Percentiles rank a stretch among this genome's conserved stretches.
phyloP scores from a whole-genome alignment of 2,113 vertebrate genomes.

The Miniopterus natalensis region DNA sequence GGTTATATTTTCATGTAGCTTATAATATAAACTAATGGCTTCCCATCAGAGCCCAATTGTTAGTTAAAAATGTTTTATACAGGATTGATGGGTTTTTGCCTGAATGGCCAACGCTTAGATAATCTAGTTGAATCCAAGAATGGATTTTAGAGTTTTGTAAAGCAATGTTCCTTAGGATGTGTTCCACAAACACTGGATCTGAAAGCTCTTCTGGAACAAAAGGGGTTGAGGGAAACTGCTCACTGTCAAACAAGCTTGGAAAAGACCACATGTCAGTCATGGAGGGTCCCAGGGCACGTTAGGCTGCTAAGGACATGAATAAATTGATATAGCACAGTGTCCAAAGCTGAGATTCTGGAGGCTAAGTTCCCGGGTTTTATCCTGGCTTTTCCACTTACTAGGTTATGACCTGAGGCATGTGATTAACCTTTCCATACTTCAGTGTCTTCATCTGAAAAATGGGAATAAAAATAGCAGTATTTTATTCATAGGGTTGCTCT shows the following conservation, averaged over 20 bases:
- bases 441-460: not conserved
- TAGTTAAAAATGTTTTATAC: not conserved
- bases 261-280: not conserved
- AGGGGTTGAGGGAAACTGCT: accelerated
- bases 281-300: not conserved
- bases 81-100: not conserved
- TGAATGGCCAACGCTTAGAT: not conserved
- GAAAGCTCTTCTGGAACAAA: not conserved
- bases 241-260: not conserved
- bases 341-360: not conserved
- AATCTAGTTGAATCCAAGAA: not conserved
- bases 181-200: not conserved
- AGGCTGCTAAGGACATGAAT: not conserved
- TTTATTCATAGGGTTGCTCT: not conserved
- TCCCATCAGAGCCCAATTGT: not conserved
- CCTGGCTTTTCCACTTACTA: not conserved
- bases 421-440: not conserved
- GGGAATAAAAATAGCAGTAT: not conserved
- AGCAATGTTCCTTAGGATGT: not conserved
- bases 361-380: not conserved
- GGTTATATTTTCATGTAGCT: not conserved
- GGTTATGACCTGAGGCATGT: not conserved
- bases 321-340: not conserved
- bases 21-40: not conserved
- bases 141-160: not conserved